Conservation (phyloP, 2,797 vertebrate genomes). For the Acrossocheilus wenchowensis region DNA sequence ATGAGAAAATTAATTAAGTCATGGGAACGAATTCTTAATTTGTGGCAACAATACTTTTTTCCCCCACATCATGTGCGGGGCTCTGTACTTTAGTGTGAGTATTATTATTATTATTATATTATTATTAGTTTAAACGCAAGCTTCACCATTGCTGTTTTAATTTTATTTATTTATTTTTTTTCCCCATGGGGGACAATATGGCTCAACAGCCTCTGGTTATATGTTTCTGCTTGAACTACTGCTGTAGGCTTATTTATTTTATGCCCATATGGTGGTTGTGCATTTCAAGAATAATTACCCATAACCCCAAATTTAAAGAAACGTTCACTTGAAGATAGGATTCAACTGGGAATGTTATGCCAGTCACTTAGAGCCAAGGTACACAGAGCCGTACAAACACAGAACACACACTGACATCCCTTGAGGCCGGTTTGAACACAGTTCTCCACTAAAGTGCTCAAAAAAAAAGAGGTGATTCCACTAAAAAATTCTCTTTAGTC, state of each 20-base stretch:
- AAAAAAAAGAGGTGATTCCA: constrained; percentile 1
- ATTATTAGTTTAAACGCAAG: background rate
- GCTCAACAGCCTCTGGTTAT: constrained; percentile 3
- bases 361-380: background rate
- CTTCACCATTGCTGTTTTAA: background rate
- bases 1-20: background rate
- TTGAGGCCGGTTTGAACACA: background rate
- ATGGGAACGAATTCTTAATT: too few species aligned
- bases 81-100: background rate
- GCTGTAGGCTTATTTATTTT: background rate
- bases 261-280: background rate
- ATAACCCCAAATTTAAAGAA: constrained; percentile 12
- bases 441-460: background rate
- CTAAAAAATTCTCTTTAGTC: background rate
- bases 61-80: background rate
- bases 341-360: background rate
- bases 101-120: background rate
- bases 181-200: background rate
- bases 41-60: background rate
- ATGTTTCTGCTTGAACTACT: background rate
- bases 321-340: background rate
- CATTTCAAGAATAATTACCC: constrained; percentile 21
- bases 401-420: background rate
- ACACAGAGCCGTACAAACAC: constrained; percentile 1
- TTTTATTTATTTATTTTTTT: too few species aligned